Evolutionary conservation across 1,140 invertebrate species (phyloP).

Genomic region (Caerostris extrusa): DNA sequence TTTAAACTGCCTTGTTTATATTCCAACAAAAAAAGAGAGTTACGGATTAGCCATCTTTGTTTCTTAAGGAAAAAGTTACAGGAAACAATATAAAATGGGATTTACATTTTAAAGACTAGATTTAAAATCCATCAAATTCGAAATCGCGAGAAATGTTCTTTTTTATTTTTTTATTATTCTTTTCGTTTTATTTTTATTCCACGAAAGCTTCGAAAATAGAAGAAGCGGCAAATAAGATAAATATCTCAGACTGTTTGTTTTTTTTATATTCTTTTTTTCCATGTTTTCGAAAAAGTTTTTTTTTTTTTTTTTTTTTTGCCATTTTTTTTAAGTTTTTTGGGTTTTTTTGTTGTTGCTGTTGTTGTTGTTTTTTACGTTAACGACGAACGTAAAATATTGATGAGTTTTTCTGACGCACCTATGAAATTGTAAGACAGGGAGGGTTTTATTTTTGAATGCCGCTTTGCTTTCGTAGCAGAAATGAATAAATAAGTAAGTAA

Average conservation of each 20-base stretch:
- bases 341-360: constrained; percentile 1
- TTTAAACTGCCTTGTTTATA: not conserved
- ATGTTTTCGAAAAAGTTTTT: not conserved
- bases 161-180: not conserved
- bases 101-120: constrained; percentile 65
- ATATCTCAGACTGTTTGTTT: not conserved
- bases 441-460: constrained; percentile 13
- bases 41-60: not conserved
- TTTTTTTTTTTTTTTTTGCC: not conserved
- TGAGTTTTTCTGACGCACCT: constrained; percentile 38
- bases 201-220: not conserved
- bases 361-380: constrained; percentile 41
- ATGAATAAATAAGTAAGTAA: constrained; percentile 68
- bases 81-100: constrained; percentile 40
- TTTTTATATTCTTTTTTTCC: not conserved
- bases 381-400: constrained; percentile 64
- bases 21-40: not conserved
- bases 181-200: not conserved
- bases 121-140: constrained; percentile 64
- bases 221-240: constrained; percentile 12
- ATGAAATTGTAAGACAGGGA: constrained; percentile 19
- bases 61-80: not conserved
- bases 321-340: not conserved
- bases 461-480: constrained; percentile 6
- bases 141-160: constrained; percentile 2